Evolutionary conservation across 2,888 invertebrate species (phyloP).

Genomic region (Pharmacophagus antenor): DNA sequence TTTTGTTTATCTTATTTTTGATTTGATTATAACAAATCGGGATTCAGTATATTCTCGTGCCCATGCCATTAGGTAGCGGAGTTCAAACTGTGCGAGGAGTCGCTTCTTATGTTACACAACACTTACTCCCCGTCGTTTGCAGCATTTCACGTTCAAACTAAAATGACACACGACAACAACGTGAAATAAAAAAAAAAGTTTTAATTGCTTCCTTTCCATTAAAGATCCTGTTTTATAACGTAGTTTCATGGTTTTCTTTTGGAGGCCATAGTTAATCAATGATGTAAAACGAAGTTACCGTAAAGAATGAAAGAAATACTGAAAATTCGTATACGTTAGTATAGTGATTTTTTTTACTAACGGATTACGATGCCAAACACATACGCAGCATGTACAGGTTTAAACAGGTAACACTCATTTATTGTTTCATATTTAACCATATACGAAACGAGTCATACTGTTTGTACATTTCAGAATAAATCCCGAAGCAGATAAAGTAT

Average conservation of each 20-base stretch:
- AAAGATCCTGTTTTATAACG: no score
- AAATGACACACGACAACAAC: slow-evolving; percentile 13
- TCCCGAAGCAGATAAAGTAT: slow-evolving; percentile 1
- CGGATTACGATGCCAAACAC: no score
- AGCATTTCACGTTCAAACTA: slow-evolving; percentile 22
- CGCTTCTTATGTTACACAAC: slow-evolving; percentile 20
- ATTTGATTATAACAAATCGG: slow-evolving; percentile 1
- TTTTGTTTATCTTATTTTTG: no score
- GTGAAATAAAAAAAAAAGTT: background rate
- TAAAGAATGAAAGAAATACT: no score
- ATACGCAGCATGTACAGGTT: no score
- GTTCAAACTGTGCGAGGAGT: background rate
- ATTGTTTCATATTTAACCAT: no score
- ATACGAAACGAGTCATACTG: background rate
- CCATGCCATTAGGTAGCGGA: background rate
- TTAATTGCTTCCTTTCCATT: background rate
- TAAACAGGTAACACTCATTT: no score
- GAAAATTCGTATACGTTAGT: no score
- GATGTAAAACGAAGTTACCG: no score
- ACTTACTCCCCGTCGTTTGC: slow-evolving; percentile 5
- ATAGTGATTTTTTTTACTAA: no score
- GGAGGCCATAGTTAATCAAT: no score
- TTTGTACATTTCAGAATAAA: background rate
- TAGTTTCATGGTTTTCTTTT: no score
- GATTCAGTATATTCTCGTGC: background rate